Evolutionary conservation across 2,113 vertebrate genomes (phyloP).

Genomic region (Poecile atricapillus): DNA sequence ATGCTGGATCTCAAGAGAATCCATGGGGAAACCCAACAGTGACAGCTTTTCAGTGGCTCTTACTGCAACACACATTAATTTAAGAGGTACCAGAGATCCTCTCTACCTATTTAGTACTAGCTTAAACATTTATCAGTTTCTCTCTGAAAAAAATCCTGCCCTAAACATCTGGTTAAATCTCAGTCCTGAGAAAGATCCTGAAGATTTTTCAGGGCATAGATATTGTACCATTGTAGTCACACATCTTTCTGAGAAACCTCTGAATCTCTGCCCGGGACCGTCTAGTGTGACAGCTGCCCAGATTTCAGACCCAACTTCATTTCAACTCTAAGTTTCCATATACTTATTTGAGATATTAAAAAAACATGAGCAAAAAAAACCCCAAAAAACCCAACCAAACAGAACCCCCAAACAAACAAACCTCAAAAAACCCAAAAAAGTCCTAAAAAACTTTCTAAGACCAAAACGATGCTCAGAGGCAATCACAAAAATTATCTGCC

Average conservation of each 20-base stretch:
- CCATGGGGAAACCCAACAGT: not conserved
- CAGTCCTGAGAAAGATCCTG: not conserved
- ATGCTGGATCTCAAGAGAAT: not conserved
- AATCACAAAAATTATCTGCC: not conserved
- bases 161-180: not conserved
- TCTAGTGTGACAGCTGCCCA: rapidly evolving
- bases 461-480: not conserved
- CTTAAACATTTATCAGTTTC: not conserved
- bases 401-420: too few relatives aligned
- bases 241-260: not conserved
- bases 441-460: not conserved
- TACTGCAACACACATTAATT: not conserved
- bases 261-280: not conserved
- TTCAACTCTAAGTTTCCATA: not conserved
- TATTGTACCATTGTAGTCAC: not conserved
- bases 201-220: not conserved
- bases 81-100: not conserved
- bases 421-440: too few relatives aligned
- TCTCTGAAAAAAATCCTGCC: rapidly evolving
- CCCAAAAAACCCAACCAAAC: too few relatives aligned
- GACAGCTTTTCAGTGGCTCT: not conserved
- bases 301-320: not conserved
- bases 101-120: not conserved
- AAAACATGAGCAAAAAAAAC: not conserved
- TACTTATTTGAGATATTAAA: not conserved